Evolutionary conservation across 2,797 vertebrate genomes (phyloP), one percentile per base, ranked within the genome.

Genomic region (Balearica regulorum): DNA sequence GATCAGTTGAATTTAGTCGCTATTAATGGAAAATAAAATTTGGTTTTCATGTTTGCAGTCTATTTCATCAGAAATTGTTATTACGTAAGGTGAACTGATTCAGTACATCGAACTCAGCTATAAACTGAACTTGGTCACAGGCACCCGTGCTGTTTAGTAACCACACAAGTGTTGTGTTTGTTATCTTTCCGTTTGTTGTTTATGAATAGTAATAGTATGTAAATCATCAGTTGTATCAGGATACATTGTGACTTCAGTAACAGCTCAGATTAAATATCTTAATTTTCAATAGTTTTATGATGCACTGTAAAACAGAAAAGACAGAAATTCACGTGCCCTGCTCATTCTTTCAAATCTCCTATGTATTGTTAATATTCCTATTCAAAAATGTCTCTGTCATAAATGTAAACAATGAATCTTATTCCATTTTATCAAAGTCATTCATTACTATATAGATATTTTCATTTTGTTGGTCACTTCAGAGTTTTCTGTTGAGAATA

Each of bases 381-480:
- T 87, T 79, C 6, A 53, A 73, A 90, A 83, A 51, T 29, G 10
- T 48, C 65, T 83, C 41, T 4, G 5, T 93, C 69, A 61, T 82
- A 82, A 92, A 87, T 78, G 48, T 72, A 96, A 87, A 80, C 46
- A 57, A 37, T 72, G 24, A 68, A 4, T 75, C 43, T 60, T 72
- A 24, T 18, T 75, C 49, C 8, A 49, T 95, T 92, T 94, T 76
- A 77, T 93, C 43, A 13, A 48, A 95, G 54, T 83, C 35, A 48
- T 85, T 96, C 28, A 51, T 88, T 80, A 53, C 16, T 87, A 0
- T 61, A 26, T 51, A 90, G 73, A 54, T 96, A 54, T 13, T 64
- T 90, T 79, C 53, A 79, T 80, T 96, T 60, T 78, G 81, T 75
- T 88, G 46, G 53, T 87, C 64, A 87, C 84, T 96, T 96, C 31